Percentiles rank a stretch among this genome's conserved stretches.
phyloP scores from a whole-genome alignment of 2,888 invertebrate species.

The Chelonus formosanus region DNA sequence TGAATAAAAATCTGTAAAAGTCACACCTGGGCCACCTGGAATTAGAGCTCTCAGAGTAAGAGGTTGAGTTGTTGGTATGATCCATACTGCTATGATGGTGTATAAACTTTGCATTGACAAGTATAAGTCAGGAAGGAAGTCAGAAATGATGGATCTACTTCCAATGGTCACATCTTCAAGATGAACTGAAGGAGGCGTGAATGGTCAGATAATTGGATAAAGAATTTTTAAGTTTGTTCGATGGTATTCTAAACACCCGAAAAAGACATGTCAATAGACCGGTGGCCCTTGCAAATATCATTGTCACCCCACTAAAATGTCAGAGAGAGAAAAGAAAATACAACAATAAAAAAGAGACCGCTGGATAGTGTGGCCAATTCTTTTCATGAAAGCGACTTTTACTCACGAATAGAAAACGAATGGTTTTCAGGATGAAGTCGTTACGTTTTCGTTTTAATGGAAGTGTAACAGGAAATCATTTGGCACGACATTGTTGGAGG shows the following conservation, averaged over 20 bases:
- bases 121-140: conserved; percentile 30
- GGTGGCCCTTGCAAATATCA: conserved; percentile 31
- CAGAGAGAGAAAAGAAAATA: neutral
- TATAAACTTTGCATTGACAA: conserved; percentile 30
- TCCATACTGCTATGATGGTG: neutral
- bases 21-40: conserved; percentile 48
- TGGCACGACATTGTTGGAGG: conserved; percentile 44
- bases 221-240: conserved; percentile 49
- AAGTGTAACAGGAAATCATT: conserved; percentile 48
- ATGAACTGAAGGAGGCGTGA: conserved; percentile 52
- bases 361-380: conserved; percentile 20
- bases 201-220: conserved; percentile 61
- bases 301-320: conserved; percentile 16
- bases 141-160: conserved; percentile 48
- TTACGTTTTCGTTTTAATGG: conserved; percentile 31
- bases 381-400: conserved; percentile 20
- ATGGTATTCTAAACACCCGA: conserved; percentile 9
- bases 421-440: conserved; percentile 22
- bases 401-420: conserved; percentile 30
- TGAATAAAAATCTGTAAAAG: conserved; percentile 12
- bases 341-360: conserved; percentile 17
- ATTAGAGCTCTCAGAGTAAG: conserved; percentile 43
- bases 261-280: conserved; percentile 45
- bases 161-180: conserved; percentile 38
- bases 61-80: conserved; percentile 14